Evolutionary conservation across 2,797 vertebrate species (phyloP).

Genomic region (Scleropages formosus): DNA sequence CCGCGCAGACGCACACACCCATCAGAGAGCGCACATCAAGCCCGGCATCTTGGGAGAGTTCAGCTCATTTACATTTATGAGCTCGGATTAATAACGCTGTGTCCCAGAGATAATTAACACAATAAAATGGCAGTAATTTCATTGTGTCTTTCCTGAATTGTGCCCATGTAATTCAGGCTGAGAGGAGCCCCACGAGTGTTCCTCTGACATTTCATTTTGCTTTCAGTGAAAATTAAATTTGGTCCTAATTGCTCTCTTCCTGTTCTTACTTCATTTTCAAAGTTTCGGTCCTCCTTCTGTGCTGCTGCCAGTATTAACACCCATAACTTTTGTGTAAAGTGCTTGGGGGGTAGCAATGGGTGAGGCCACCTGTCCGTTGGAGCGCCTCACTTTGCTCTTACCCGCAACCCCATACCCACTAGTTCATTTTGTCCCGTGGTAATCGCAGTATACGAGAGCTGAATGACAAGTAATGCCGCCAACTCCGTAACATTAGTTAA

Average conservation of each 20-base stretch:
- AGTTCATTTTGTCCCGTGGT: too few species aligned
- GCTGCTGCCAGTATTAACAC: slow-evolving; percentile 5
- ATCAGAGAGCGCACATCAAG: neutral
- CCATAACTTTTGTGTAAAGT: neutral
- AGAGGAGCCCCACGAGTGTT: slow-evolving; percentile 73
- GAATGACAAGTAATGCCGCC: too few species aligned
- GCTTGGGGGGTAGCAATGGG: neutral
- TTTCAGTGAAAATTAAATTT: slow-evolving; percentile 65
- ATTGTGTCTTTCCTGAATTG: slow-evolving; percentile 76
- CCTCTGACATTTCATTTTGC: slow-evolving; percentile 72
- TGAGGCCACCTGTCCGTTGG: neutral
- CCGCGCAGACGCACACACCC: slow-evolving; percentile 1
- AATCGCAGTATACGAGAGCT: too few species aligned
- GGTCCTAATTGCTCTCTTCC: slow-evolving; percentile 54
- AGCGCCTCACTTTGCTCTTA: neutral
- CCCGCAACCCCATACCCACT: neutral
- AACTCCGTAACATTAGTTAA: too few species aligned
- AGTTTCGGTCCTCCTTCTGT: slow-evolving; percentile 10
- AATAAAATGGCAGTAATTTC: slow-evolving; percentile 81
- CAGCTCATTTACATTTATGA: slow-evolving; percentile 77
- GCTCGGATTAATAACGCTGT: slow-evolving; percentile 71
- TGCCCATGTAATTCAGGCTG: slow-evolving; percentile 74
- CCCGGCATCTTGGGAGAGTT: slow-evolving; percentile 63
- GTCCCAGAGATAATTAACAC: slow-evolving; percentile 79
- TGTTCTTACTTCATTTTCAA: slow-evolving; percentile 47